Base-by-base conservation (phyloP, 2,888 invertebrate genomes). In the Tetanocera ferruginea region DNA sequence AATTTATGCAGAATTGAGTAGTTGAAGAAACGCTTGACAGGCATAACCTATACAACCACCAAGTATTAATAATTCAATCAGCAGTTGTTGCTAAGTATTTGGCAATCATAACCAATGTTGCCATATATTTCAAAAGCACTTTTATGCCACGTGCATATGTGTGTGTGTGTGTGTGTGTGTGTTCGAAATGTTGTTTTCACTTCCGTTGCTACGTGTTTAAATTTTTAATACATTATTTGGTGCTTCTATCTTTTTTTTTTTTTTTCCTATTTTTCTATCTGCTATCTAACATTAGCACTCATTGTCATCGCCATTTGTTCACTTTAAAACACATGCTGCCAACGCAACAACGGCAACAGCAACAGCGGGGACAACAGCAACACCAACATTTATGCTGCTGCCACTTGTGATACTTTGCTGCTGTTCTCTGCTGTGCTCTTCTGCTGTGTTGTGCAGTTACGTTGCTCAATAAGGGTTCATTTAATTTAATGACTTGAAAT, bases 401-500 rank as follows among this genome's bases (percentile, higher is more conserved):
- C 72, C 72, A 55, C 64, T 71, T 31, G 49, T 49, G 25, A 66
- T 49, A 28, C 9, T 43, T 49, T 3, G 4, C 60, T 70, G n/a
- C 49, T 60, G 23, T 70, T 76, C 62, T 49, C 3, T 55, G 55
- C 73, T 52, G 37, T 43, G 51, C 49, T 73, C 8, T 51, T 73
- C 8, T 51, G 57, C 14, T 76, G 8, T 19, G 52, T 43, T 72
- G 34, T 37, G 49, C 62, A 25, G 70, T 43, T 64, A 64, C 55
- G 75, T 60, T 71, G 78, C 81, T 80, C 82, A 84, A 86, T 86
- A 85, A 82, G 85, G 86, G 85, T 85, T 86, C 84, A 86, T 86
- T 86, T 86, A 84, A 82, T 85, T 86, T 86, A 86, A 86, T 86
- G 86, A 86, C 86, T 86, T 82, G 78, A 86, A 86, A 86, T 86